A percentile compares a stretch with the other conserved stretches of the same genome.
phyloP scores from a whole-genome alignment of 2,797 vertebrate genomes.

The Danionella dracula region DNA sequence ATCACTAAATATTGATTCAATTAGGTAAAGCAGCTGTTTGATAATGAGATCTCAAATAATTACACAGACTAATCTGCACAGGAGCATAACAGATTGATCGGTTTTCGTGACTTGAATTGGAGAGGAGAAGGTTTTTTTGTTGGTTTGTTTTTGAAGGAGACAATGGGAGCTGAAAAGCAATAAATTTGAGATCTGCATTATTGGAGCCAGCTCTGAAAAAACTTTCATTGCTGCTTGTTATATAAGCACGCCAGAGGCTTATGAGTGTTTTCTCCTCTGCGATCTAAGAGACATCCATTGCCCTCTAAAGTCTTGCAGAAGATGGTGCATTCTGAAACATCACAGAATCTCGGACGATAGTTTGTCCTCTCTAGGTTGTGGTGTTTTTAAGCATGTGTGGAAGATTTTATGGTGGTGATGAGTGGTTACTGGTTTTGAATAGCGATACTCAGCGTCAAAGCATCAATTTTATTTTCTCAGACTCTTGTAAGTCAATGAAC shows the following conservation, averaged over 20 bases:
- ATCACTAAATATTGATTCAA: constrained; percentile 49
- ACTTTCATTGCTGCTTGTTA: constrained; percentile 25
- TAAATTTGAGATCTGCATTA: constrained; percentile 2
- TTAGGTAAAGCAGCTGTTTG: constrained; percentile 47
- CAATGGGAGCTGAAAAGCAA: not conserved
- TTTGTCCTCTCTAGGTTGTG: not conserved
- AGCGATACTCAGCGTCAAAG: too few relatives aligned
- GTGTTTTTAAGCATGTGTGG: not conserved
- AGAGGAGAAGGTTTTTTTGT: constrained; percentile 19
- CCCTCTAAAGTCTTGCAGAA: constrained; percentile 3
- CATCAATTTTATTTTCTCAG: too few relatives aligned
- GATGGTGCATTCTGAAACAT: constrained; percentile 1
- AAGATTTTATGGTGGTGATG: too few relatives aligned
- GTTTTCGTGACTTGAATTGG: constrained; percentile 30
- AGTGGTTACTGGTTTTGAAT: too few relatives aligned
- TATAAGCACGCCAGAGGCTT: constrained; percentile 26
- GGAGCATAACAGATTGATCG: constrained; percentile 30
- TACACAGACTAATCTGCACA: constrained; percentile 32
- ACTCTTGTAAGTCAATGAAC: too few relatives aligned
- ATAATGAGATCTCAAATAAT: constrained; percentile 47
- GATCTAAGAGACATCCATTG: constrained; percentile 25
- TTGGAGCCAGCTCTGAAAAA: constrained; percentile 3
- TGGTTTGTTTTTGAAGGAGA: not conserved
- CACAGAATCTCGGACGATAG: constrained; percentile 14
- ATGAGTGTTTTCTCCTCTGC: constrained; percentile 16